These are phyloP conservation scores for Sinopyrophorus schimmeli DNA, from an alignment of 2,888 invertebrate genomes.

Conservation along the genomic window DNA sequence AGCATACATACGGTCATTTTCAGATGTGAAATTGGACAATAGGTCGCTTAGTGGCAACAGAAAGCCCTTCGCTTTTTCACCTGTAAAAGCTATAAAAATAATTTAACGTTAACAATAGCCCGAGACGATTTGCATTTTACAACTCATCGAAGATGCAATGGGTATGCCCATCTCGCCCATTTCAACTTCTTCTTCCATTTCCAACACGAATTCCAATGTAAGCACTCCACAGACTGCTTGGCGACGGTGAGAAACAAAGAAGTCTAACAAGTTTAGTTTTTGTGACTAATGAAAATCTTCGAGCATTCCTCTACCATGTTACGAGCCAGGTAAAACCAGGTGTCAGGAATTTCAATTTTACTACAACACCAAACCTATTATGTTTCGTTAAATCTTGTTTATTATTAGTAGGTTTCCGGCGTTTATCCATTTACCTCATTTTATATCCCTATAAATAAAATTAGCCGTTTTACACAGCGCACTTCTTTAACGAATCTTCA, in stretches of 20 bases:
- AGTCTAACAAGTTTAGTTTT: conserved; percentile 38
- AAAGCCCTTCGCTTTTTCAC: conserved; percentile 39
- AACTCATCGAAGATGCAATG: conserved; percentile 40
- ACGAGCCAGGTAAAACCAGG: conserved; percentile 38
- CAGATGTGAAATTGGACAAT: conserved; percentile 30
- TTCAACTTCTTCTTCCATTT: no score
- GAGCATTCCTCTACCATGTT: conserved; percentile 35
- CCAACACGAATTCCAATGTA: no score
- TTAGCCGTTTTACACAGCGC: conserved; percentile 14
- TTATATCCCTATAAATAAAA: conserved; percentile 7
- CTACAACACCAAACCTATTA: conserved; percentile 35
- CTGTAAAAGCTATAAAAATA: conserved; percentile 43
- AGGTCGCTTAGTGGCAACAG: conserved; percentile 30
- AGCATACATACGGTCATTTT: conserved; percentile 19
- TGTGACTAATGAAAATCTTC: conserved; percentile 38
- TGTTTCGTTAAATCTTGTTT: conserved; percentile 22
- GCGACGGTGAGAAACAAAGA: conserved; percentile 43
- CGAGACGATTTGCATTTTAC: conserved; percentile 43
- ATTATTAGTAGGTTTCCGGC: conserved; percentile 26
- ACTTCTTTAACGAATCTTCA: conserved; percentile 21
- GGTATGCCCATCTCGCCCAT: conserved; percentile 31
- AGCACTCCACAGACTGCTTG: conserved; percentile 40
- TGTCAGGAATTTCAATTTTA: conserved; percentile 42
- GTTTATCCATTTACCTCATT: conserved; percentile 20
- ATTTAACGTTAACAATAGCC: conserved; percentile 43